These are phyloP conservation scores for Chelonus formosanus DNA, from an alignment of 2,888 invertebrate genomes.

Conservation along the genomic window DNA sequence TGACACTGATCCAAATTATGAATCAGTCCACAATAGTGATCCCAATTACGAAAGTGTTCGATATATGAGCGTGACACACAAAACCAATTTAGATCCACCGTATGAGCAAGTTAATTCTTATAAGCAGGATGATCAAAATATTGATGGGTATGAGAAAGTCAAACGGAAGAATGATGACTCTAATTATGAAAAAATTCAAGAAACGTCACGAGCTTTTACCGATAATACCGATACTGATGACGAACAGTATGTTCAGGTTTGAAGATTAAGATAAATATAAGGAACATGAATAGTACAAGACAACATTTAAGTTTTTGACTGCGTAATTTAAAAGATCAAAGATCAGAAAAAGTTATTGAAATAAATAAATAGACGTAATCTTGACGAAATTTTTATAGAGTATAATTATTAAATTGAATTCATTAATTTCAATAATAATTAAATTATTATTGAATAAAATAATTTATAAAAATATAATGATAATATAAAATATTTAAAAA, in stretches of 20 bases:
- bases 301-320: background rate
- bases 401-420: too few relatives aligned
- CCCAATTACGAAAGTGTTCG: conserved; percentile 86
- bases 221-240: conserved; percentile 56
- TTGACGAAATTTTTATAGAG: too few relatives aligned
- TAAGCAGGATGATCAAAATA: conserved; percentile 32
- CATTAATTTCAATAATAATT: too few relatives aligned
- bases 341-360: too few relatives aligned
- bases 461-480: too few relatives aligned
- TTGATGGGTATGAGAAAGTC: conserved; percentile 47
- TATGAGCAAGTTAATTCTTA: conserved; percentile 58
- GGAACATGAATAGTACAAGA: conserved; percentile 15
- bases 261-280: conserved; percentile 19
- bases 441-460: too few relatives aligned
- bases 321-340: too few relatives aligned
- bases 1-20: conserved; percentile 79
- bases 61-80: conserved; percentile 70
- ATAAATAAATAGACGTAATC: too few relatives aligned
- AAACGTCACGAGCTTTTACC: conserved; percentile 33
- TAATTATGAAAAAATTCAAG: conserved; percentile 49
- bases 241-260: conserved; percentile 61
- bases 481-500: too few relatives aligned
- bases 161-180: conserved; percentile 38
- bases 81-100: conserved; percentile 70
- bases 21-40: conserved; percentile 74